phyloP scores from a whole-genome alignment of 2,888 invertebrate species.

The Lasioglossum calceatum region DNA sequence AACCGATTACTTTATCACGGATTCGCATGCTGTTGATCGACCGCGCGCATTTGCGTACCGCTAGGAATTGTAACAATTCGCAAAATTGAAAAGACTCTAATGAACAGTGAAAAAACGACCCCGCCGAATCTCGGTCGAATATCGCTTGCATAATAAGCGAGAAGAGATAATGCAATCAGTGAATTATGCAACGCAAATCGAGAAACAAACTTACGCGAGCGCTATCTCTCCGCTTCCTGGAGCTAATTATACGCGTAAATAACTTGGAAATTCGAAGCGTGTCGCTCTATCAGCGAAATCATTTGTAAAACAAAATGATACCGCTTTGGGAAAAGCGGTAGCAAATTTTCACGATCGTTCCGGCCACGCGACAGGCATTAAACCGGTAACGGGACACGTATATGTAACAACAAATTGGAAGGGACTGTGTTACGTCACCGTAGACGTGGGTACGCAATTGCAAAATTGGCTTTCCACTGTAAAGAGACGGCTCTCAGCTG shows the following conservation, averaged over 20 bases:
- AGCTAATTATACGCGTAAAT: background rate
- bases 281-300: background rate
- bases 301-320: background rate
- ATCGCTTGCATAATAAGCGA: background rate
- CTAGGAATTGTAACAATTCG: background rate
- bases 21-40: background rate
- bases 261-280: background rate
- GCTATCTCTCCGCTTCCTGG: background rate
- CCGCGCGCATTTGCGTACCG: background rate
- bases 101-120: background rate
- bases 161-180: constrained; percentile 6
- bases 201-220: background rate
- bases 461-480: constrained; percentile 47
- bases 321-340: background rate
- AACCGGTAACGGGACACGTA: constrained; percentile 15
- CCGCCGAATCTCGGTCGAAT: background rate
- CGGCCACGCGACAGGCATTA: constrained; percentile 29
- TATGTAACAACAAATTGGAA: constrained; percentile 39
- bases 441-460: constrained; percentile 37
- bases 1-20: background rate
- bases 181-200: background rate
- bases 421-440: constrained; percentile 40
- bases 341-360: background rate
- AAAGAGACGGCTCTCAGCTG: constrained; percentile 30
- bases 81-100: background rate